A percentile compares a stretch with the other conserved stretches of the same genome.
Evolutionary conservation across 2,113 vertebrate species (phyloP).

Genomic region (Junco hyemalis): DNA sequence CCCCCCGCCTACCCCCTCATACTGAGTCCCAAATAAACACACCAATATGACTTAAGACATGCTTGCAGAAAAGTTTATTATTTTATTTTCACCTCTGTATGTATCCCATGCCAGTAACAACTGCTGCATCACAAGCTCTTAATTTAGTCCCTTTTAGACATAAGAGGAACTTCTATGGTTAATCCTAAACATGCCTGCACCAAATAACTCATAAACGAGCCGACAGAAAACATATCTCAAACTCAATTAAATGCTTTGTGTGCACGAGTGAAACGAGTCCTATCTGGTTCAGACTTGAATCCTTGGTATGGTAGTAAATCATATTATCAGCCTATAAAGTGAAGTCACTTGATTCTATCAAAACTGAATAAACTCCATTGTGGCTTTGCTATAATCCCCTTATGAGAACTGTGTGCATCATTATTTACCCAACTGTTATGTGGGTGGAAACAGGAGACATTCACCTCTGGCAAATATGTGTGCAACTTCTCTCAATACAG

Average conservation of each 20-base stretch:
- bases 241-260: constrained; percentile 14
- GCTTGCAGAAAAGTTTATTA: constrained; percentile 41
- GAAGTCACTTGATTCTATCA: constrained; percentile 57
- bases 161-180: not conserved
- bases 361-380: constrained; percentile 57
- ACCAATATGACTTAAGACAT: constrained; percentile 28
- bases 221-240: not conserved
- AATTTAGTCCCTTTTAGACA: constrained; percentile 40
- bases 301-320: not conserved
- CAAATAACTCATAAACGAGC: constrained; percentile 4
- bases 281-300: constrained; percentile 20
- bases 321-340: constrained; percentile 46
- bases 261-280: constrained; percentile 14
- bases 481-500: not conserved
- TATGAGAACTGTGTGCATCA: constrained; percentile 36
- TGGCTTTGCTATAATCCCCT: constrained; percentile 55
- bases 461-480: constrained; percentile 22
- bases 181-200: not conserved
- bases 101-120: constrained; percentile 50
- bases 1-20: not conserved
- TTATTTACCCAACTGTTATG: constrained; percentile 59
- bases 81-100: constrained; percentile 49
- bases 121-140: constrained; percentile 49
- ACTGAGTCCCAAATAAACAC: constrained; percentile 46
- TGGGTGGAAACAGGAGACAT: constrained; percentile 54